These are phyloP conservation scores for Noctua pronuba DNA, from an alignment of 2,888 invertebrate genomes.

Conservation along the genomic window DNA sequence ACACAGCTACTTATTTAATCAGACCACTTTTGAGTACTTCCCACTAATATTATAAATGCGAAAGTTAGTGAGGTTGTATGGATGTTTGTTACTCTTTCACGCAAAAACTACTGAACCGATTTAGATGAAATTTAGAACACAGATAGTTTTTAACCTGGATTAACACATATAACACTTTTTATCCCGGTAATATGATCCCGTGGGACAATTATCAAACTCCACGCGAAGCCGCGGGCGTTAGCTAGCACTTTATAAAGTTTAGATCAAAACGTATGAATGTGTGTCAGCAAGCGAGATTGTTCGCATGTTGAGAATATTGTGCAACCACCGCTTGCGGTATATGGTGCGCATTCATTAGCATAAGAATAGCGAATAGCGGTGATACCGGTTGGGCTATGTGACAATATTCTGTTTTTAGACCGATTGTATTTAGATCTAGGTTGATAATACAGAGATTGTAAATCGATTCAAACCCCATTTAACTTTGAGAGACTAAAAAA, in stretches of 20 bases:
- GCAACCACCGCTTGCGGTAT: conserved; percentile 31
- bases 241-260: neutral
- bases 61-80: too few relatives aligned
- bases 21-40: conserved; percentile 13
- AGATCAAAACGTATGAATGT: conserved; percentile 31
- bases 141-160: too few relatives aligned
- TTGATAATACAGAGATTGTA: neutral
- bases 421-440: conserved; percentile 1
- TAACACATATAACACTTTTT: too few relatives aligned
- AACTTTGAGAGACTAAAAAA: neutral
- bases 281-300: conserved; percentile 46
- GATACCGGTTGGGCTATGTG: conserved; percentile 1
- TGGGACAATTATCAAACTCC: too few relatives aligned
- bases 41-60: too few relatives aligned
- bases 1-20: neutral
- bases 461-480: neutral
- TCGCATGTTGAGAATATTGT: conserved; percentile 47
- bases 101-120: too few relatives aligned
- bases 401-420: conserved; percentile 9
- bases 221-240: too few relatives aligned
- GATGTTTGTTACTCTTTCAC: too few relatives aligned
- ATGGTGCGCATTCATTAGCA: conserved; percentile 41
- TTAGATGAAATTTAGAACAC: too few relatives aligned
- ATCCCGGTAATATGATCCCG: too few relatives aligned
- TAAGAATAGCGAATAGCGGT: conserved; percentile 42